Evolutionary conservation across 2,113 vertebrate species (phyloP), one percentile per base, ranked within the genome.

Genomic region (Coryphaenoides rupestris): DNA sequence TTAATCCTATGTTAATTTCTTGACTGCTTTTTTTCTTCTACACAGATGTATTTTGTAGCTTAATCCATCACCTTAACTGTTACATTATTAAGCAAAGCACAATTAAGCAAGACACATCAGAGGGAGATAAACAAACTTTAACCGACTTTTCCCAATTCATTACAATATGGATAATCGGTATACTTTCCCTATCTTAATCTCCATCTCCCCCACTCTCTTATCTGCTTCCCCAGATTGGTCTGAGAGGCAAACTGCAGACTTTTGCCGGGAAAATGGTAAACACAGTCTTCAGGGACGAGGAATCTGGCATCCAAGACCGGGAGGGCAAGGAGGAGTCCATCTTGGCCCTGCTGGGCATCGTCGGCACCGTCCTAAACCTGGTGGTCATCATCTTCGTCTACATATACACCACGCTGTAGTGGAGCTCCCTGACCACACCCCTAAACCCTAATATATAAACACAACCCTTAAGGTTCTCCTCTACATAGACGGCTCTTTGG

Each of bases 321-420:
- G 97, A 99, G 79, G 93, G 94, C 69, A 98, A 94, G 76, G 96
- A 99, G 79, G 96, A 99, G 88, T 93, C 89, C 26, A 93, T 99
- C 75, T 78, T 99, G 88, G 97, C 97, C 17, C 93, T 98, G 93
- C 86, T 99, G 79, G 97, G 96, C 45, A 99, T 99, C 68, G 93
- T 98, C 12, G 97, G 96, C 81, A 99, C 97, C 74, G 93, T 98
- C 76, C 92, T 99, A 66, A 99, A 99, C 83, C 88, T 99, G 40
- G 87, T 97, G 1, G 96, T 99, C 68, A 99, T 99, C 70, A 98
- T 98, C 78, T 98, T 99, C 73, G 97, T 99, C 62, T 99, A 99
- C 83, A 96, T 99, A 73, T 99, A 98, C 86, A 98, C 96, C 63
- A 99, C 96, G 0, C 79, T 99, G 81, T 99, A 86, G 81, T 99